These are phyloP conservation scores for Gobio occitaniae DNA, from an alignment of 2,797 vertebrate species.

Conservation along the genomic window DNA sequence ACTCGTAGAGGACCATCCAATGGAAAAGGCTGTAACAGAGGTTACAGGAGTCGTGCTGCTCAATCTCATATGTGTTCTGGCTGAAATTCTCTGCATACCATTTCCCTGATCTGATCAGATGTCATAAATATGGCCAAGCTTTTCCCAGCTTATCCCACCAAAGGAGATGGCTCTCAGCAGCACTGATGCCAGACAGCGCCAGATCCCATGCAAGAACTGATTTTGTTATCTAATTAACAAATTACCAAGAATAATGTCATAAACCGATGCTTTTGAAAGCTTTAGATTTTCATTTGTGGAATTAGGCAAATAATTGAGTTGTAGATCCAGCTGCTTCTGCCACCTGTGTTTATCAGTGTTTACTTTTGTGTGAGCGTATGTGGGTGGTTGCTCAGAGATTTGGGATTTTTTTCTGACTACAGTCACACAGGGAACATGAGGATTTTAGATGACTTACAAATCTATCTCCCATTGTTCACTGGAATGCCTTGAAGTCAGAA, in stretches of 20 bases:
- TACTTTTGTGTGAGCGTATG: conserved; percentile 20
- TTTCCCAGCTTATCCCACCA: conserved; percentile 61
- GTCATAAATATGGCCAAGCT: conserved; percentile 69
- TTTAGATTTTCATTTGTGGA: not conserved
- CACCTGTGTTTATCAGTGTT: conserved; percentile 38
- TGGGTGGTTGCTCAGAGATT: conserved; percentile 35
- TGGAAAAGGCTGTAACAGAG: not conserved
- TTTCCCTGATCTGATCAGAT: conserved; percentile 26
- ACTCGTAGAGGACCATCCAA: not conserved
- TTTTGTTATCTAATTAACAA: conserved; percentile 68
- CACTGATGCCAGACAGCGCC: conserved; percentile 55
- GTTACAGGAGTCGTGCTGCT: not conserved
- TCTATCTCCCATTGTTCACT: conserved; percentile 39
- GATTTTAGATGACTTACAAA: conserved; percentile 56
- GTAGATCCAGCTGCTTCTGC: conserved; percentile 23
- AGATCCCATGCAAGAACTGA: conserved; percentile 60
- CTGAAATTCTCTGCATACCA: conserved; percentile 18
- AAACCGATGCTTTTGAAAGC: not conserved
- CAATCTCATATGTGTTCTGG: conserved; percentile 27
- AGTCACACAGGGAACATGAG: conserved; percentile 58
- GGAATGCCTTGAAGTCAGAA: conserved; percentile 57
- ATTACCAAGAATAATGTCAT: conserved; percentile 5
- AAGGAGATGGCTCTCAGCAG: conserved; percentile 48
- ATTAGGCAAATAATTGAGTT: conserved; percentile 10
- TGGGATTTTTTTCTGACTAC: conserved; percentile 50